Evolutionary conservation across 2,888 invertebrate genomes (phyloP).

Genomic region (Pterostichus niger): DNA sequence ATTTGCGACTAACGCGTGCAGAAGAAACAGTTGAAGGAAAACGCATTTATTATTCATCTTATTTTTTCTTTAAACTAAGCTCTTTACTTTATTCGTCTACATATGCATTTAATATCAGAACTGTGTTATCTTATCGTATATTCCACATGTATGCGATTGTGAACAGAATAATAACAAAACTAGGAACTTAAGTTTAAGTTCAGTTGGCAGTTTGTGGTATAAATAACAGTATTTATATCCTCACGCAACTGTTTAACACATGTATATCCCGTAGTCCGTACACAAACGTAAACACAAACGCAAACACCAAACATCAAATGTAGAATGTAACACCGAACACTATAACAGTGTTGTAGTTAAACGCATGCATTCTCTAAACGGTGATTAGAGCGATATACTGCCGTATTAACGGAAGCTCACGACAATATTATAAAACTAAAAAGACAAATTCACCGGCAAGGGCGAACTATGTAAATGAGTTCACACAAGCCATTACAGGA

Average conservation of each 20-base stretch:
- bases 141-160: slow-evolving; percentile 25
- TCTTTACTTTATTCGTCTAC: neutral
- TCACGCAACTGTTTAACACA: slow-evolving; percentile 37
- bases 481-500: slow-evolving; percentile 59
- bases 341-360: slow-evolving; percentile 45
- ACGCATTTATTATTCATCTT: slow-evolving; percentile 14
- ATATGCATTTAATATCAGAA: slow-evolving; percentile 8
- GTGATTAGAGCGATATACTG: slow-evolving; percentile 25
- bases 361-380: slow-evolving; percentile 38
- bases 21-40: slow-evolving; percentile 10
- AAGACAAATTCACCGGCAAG: slow-evolving; percentile 33
- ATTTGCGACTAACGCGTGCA: slow-evolving; percentile 35
- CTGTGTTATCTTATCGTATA: neutral
- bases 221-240: slow-evolving; percentile 29
- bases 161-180: slow-evolving; percentile 27
- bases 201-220: slow-evolving; percentile 28
- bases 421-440: slow-evolving; percentile 49
- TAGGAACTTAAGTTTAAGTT: slow-evolving; percentile 25
- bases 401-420: slow-evolving; percentile 3
- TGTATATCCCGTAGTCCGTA: neutral
- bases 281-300: neutral
- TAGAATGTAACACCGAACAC: slow-evolving; percentile 1
- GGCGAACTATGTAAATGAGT: slow-evolving; percentile 56
- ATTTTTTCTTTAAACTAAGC: slow-evolving; percentile 6
- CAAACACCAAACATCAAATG: slow-evolving; percentile 14